phyloP scores from a whole-genome alignment of 2,113 vertebrate species.

The Scopus umbretta region DNA sequence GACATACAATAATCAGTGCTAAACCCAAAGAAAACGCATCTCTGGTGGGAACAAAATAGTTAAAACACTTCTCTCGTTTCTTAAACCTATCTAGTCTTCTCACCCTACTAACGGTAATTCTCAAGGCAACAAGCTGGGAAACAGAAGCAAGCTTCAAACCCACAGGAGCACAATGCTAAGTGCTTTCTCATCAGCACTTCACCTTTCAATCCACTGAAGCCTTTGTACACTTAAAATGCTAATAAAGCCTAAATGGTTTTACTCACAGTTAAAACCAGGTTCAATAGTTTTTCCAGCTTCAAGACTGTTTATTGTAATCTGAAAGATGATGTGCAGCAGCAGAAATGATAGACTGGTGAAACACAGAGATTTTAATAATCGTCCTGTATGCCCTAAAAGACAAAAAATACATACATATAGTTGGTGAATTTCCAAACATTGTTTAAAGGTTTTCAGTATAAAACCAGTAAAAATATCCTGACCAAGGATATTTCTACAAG shows the following conservation, averaged over 20 bases:
- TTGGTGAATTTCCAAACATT: background rate
- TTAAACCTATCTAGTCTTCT: background rate
- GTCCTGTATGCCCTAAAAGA: conserved; percentile 89
- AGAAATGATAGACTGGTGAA: conserved; percentile 93
- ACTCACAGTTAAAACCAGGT: conserved; percentile 92
- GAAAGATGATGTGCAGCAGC: conserved; percentile 94
- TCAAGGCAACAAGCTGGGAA: background rate
- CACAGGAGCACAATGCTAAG: background rate
- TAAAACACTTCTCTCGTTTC: background rate
- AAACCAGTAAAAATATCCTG: background rate
- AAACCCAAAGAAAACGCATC: background rate
- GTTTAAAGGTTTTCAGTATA: background rate
- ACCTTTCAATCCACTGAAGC: background rate
- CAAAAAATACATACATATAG: background rate
- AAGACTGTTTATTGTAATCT: conserved; percentile 93
- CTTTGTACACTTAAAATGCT: background rate
- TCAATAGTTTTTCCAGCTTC: conserved; percentile 79
- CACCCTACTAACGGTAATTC: background rate
- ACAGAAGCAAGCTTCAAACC: background rate
- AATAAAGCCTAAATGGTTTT: background rate
- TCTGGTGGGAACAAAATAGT: background rate
- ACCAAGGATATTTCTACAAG: background rate
- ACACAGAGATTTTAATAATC: conserved; percentile 92
- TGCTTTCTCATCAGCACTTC: background rate
- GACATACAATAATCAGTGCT: background rate